Evolutionary conservation across 2,113 vertebrate genomes (phyloP), one percentile per base, ranked within the genome.

Genomic region (Cercopithecus mona): DNA sequence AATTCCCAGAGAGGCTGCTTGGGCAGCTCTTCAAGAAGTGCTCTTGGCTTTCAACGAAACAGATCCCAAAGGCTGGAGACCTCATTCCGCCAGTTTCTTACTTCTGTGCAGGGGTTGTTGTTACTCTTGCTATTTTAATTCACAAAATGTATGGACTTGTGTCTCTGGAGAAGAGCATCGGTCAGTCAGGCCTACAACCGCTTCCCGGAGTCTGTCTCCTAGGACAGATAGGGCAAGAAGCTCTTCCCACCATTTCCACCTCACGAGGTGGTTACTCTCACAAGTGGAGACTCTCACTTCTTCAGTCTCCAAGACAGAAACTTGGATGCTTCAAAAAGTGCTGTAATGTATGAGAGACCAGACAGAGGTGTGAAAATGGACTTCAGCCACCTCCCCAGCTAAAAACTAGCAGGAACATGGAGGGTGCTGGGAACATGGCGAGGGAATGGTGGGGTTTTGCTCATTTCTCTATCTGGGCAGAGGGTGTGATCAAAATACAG

Each of bases 401-500:
- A 40, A 59, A 52, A 43, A 0, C 81, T 59, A 17, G 66, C 76
- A 78, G 25, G 16, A 40, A 22, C 1, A 2, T 1, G 3, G 30
- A 50, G 35, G 23, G 27, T 11, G 11, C 6, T 10, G 8, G 30
- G 50, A 30, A n/a, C 17, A 8, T 45, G 3, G 12, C 3, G 11
- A 17, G 57, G 32, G 25, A 18, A 48, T 0, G 1, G 8, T 7
- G 18, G 4, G 0, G 0, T 11, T n/a, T 35, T 30, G 35, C 9
- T 38, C 55, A 5, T 70, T 30, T 61, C 16, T 50, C 76, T 35
- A 0, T 35, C 90, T 38, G 38, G 40, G 23, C 80, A 75, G 2
- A 50, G 23, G 59, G 25, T 30, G 32, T 2, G 43, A 57, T n/a
- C 40, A 32, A 43, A 59, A 70, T 16, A 81, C 72, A 18, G 43